phyloP scores from a whole-genome alignment of 2,797 vertebrate species.

The Spinus pinus region DNA sequence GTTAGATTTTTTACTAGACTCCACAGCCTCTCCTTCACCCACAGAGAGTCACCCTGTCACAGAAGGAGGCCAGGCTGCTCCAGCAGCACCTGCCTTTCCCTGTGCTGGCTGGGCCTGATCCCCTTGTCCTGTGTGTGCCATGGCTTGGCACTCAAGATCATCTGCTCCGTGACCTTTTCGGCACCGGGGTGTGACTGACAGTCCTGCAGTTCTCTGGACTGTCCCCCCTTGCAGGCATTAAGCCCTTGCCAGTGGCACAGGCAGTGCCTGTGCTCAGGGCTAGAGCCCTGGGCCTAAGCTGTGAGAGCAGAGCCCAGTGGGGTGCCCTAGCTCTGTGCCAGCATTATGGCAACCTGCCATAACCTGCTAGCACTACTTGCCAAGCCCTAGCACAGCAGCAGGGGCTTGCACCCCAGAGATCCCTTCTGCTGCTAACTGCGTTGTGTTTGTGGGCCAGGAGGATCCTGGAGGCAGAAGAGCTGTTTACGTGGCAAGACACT shows the following conservation, averaged over 20 bases:
- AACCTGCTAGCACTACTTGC: background rate
- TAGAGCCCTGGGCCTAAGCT: background rate
- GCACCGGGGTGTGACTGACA: background rate
- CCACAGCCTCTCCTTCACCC: background rate
- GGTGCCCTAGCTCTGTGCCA: background rate
- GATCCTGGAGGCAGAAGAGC: background rate
- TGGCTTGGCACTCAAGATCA: background rate
- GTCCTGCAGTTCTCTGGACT: background rate
- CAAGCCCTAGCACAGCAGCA: background rate
- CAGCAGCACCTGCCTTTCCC: background rate
- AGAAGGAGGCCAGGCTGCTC: background rate
- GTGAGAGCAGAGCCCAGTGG: background rate
- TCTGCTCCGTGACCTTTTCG: background rate
- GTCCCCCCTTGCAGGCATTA: background rate
- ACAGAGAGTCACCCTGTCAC: background rate
- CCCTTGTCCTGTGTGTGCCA: background rate
- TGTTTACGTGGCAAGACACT: conserved; percentile 17
- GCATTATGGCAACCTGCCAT: background rate
- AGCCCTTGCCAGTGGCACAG: background rate
- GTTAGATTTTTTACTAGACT: background rate
- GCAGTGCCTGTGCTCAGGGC: background rate
- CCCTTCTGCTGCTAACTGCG: background rate
- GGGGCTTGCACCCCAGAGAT: background rate
- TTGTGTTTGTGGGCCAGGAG: background rate
- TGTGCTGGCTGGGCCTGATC: background rate